Percentiles rank a stretch among this genome's conserved stretches.
These are phyloP conservation scores for Catharus ustulatus DNA, from an alignment of 2,797 vertebrate species.

Conservation along the genomic window DNA sequence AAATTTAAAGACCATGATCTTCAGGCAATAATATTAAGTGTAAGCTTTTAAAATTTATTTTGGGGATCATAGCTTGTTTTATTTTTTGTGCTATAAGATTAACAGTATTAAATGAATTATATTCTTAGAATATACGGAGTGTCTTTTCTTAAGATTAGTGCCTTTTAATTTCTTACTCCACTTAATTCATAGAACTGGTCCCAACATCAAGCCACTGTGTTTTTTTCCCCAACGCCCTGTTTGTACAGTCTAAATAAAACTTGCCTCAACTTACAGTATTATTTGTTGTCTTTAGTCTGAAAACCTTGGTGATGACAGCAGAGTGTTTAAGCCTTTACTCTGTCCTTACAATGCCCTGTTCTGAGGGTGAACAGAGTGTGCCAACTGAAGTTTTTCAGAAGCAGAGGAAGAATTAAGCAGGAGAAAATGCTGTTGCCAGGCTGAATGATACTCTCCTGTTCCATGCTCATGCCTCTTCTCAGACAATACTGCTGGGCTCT, in stretches of 20 bases:
- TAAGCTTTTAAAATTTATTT: slow-evolving; percentile 81
- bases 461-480: not conserved
- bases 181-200: slow-evolving; percentile 88
- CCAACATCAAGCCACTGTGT: slow-evolving; percentile 86
- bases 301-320: not conserved
- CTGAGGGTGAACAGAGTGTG: not conserved
- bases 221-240: slow-evolving; percentile 80
- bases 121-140: slow-evolving; percentile 85
- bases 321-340: not conserved
- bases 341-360: not conserved
- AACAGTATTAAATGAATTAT: slow-evolving; percentile 98
- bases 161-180: slow-evolving; percentile 94
- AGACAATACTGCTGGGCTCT: not conserved
- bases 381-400: not conserved
- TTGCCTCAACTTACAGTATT: slow-evolving; percentile 81
- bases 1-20: slow-evolving; percentile 79
- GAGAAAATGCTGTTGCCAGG: not conserved
- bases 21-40: slow-evolving; percentile 82
- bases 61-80: slow-evolving; percentile 82
- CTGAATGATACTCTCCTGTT: not conserved
- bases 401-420: slow-evolving; percentile 1
- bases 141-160: slow-evolving; percentile 89
- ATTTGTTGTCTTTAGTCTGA: slow-evolving; percentile 76
- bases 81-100: slow-evolving; percentile 90
- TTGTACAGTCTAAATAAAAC: slow-evolving; percentile 97